Base-by-base conservation (phyloP, 2,888 invertebrate genomes). In the Leucania comma region DNA sequence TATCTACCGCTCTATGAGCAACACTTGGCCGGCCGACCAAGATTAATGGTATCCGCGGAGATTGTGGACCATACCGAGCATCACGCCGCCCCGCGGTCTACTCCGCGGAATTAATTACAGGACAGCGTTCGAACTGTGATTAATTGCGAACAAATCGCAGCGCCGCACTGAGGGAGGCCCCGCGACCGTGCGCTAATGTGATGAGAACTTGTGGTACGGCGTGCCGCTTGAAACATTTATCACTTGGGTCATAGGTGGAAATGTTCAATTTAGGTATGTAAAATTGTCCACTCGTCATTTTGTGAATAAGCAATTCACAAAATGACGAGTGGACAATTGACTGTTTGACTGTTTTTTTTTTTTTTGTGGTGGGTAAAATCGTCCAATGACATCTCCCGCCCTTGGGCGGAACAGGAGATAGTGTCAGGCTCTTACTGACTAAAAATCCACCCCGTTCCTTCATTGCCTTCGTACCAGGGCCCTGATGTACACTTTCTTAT, bases 21-120 rank as follows among this genome's bases (percentile, higher is more conserved):
- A 61, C 68, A 74, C 64, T 80, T 66, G 82, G 67, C 57, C 63
- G 65, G 51, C 26, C 76, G 80, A 81, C 75, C 80, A 80, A 83
- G 85, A 85, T 85, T 85, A 85, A 85, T 86, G 84, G 78, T 72
- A 68, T 77, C 72, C 73, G 46, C 60, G 56, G 63, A 76, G 72
- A 80, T 83, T 78, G 72, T 72, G 60, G 69, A 72, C 73, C 83
- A 78, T 78, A 80, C 68, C 78, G 38, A 42, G 42, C 20, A 42
- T 42, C 42, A 51, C 51, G 67, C 60, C 83, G 42, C 58, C 51
- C 57, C 53, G 68, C 62, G 54, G 62, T 65, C 80, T 75, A 75
- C 68, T 65, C 70, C 77, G 63, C 78, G 72, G 76, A 80, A 84
- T 84, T 85, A 86, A 84, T 85, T 82, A 82, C 46, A 80, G 69